A percentile compares a stretch with the other conserved stretches of the same genome.
phyloP scores from a whole-genome alignment of 2,113 vertebrate genomes.

The Trematocara marginatum region DNA sequence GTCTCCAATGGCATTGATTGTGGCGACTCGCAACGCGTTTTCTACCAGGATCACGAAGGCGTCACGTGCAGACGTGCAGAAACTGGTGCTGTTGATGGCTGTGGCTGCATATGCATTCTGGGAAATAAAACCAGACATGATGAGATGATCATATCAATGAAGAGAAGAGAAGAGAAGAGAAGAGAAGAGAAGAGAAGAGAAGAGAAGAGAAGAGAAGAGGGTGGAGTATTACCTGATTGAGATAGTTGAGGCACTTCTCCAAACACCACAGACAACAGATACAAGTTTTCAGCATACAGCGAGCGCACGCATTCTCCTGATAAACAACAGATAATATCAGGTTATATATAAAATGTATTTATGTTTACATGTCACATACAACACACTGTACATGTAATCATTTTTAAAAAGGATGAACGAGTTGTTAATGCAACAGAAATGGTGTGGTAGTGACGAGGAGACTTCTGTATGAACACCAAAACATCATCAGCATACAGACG shows the following conservation, averaged over 20 bases:
- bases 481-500: neutral
- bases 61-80: slow-evolving; percentile 96
- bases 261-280: slow-evolving; percentile 99
- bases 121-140: neutral
- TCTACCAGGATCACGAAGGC: slow-evolving; percentile 96
- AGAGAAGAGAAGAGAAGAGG: neutral
- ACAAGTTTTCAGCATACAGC: slow-evolving; percentile 92
- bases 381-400: neutral
- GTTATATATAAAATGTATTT: neutral
- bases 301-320: slow-evolving; percentile 93
- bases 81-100: slow-evolving; percentile 98
- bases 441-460: neutral
- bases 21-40: slow-evolving; percentile 92
- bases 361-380: neutral
- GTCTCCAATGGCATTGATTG: slow-evolving; percentile 95
- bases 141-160: neutral
- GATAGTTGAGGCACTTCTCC: slow-evolving; percentile 99
- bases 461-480: neutral
- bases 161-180: neutral
- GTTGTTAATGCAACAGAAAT: neutral
- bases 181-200: neutral
- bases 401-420: neutral
- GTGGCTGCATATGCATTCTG: slow-evolving; percentile 98
- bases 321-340: neutral
- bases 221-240: slow-evolving; percentile 85